Conservation (phyloP, 2,888 invertebrate genomes). For the Gryllus longicercus region DNA sequence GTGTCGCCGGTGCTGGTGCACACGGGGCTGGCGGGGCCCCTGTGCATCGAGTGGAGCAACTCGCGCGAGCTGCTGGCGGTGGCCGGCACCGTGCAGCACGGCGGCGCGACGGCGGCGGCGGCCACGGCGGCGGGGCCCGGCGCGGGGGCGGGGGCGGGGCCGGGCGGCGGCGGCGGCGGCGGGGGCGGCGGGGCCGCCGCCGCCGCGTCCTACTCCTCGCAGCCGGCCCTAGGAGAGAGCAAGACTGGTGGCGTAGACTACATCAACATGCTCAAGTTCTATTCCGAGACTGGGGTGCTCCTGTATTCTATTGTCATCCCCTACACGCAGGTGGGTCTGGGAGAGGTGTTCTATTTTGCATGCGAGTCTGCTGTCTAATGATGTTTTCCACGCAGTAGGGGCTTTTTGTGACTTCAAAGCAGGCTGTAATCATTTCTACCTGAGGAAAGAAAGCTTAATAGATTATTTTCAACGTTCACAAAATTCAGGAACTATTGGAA, state of each 20-base stretch:
- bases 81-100: constrained; percentile 67
- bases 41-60: constrained; percentile 96
- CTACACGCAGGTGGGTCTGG: constrained; percentile 60
- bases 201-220: constrained; percentile 68
- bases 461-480: too few relatives aligned
- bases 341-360: neutral
- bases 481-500: too few relatives aligned
- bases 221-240: constrained; percentile 40
- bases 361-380: too few relatives aligned
- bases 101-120: constrained; percentile 40
- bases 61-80: constrained; percentile 88
- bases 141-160: constrained; percentile 81
- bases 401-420: too few relatives aligned
- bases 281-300: constrained; percentile 78
- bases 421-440: too few relatives aligned
- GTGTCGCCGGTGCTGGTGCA: constrained; percentile 82
- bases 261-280: constrained; percentile 85
- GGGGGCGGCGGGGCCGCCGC: constrained; percentile 89
- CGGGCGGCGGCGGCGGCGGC: constrained; percentile 92
- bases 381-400: too few relatives aligned
- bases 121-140: constrained; percentile 76
- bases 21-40: constrained; percentile 72
- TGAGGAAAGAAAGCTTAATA: too few relatives aligned
- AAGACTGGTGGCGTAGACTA: constrained; percentile 52
- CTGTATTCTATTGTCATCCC: constrained; percentile 78